A percentile compares a stretch with the other conserved stretches of the same genome.
These are phyloP conservation scores for Drepana falcataria DNA, from an alignment of 2,888 invertebrate species.

Conservation along the genomic window DNA sequence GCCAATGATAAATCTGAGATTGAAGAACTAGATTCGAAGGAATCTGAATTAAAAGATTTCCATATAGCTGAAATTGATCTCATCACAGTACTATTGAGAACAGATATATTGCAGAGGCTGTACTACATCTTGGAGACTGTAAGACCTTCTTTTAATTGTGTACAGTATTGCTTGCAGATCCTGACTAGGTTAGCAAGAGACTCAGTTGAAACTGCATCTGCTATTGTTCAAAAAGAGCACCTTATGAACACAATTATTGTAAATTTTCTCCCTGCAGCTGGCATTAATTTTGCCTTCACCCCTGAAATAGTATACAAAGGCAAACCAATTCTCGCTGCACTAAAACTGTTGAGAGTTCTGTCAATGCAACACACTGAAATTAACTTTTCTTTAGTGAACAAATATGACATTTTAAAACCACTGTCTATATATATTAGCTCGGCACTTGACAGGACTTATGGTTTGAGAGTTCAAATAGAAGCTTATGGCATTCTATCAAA, in stretches of 20 bases:
- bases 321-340: constrained; percentile 82
- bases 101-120: constrained; percentile 85
- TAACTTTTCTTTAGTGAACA: constrained; percentile 70
- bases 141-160: constrained; percentile 84
- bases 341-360: constrained; percentile 86
- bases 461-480: constrained; percentile 81
- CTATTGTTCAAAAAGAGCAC: constrained; percentile 80
- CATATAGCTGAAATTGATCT: constrained; percentile 92
- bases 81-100: constrained; percentile 84
- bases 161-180: constrained; percentile 87
- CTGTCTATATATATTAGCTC: constrained; percentile 78
- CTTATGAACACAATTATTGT: constrained; percentile 80
- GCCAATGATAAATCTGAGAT: constrained; percentile 74
- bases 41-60: constrained; percentile 87
- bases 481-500: constrained; percentile 78
- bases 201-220: constrained; percentile 82
- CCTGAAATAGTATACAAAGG: constrained; percentile 77
- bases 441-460: constrained; percentile 67
- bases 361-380: constrained; percentile 79
- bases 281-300: constrained; percentile 54
- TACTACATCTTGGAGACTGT: constrained; percentile 87
- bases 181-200: constrained; percentile 88
- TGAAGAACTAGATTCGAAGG: constrained; percentile 74
- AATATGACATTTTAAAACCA: constrained; percentile 75
- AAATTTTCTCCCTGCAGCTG: constrained; percentile 77